Base-by-base conservation (phyloP, 2,113 vertebrate genomes). In the Planiliza haematocheilus region DNA sequence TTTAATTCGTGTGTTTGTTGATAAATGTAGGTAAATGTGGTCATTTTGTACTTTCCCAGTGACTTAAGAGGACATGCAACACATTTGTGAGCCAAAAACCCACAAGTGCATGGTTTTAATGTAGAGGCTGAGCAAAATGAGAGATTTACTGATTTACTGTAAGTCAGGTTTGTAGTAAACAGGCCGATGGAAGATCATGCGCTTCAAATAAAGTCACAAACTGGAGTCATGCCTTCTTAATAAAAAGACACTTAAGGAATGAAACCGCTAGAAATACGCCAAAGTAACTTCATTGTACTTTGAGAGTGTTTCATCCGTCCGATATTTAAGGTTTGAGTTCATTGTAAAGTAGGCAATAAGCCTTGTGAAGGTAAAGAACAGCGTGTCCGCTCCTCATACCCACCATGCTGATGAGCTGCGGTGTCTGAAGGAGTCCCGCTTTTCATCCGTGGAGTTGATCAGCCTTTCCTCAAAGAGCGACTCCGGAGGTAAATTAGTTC, bases 351-450 rank as follows among this genome's bases (percentile, higher is more conserved):
- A 8, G 24, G 24, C 24, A 30, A 30, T 5, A 30, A 30, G 24
- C 5, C 5, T 30, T 30, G 5, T 30, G 24, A 30, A 30, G 24
- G 16, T 39, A 24, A 56, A 58, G 7, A 56, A 53, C 53, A 9
- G 48, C 34, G 12, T 39, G 21, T 60, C 58, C 14, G 7, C 65
- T 56, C 1, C 43, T 24, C 18, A 60, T 83, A 89, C 88, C 56
- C 65, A 91, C 84, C 85, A 80, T 84, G 63, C 30, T 78, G 70
- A 77, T 79, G 70, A 68, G 67, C 37, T 38, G 78, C 49, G 68
- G 58, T 56, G 83, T 74, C 36, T 63, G 39, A 51, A 69, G 17
- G 74, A 69, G 71, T 81, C 84, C 59, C 39, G 53, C 83, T 79
- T 57, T 39, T 76, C 69, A 74, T 72, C 65, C 79, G 30, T 76